Evolutionary conservation across 2,797 vertebrate genomes (phyloP).

Genomic region (Nyctibius grandis): DNA sequence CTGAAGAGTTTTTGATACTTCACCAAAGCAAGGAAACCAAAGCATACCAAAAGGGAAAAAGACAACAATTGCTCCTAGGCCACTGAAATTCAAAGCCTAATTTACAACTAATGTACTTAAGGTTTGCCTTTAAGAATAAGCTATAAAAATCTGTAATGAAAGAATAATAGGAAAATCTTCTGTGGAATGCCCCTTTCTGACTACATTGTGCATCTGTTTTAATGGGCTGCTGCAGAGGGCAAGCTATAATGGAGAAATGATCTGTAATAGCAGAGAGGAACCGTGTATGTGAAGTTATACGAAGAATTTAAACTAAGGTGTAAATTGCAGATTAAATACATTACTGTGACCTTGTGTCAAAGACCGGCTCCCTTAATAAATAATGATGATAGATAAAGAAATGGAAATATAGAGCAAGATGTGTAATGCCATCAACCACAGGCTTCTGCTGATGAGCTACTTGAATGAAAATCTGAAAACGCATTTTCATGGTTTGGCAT

Average conservation of each 20-base stretch:
- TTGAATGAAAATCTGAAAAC: constrained; percentile 29
- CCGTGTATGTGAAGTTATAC: not conserved
- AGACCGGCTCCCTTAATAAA: not conserved
- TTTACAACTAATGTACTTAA: constrained; percentile 14
- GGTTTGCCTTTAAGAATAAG: constrained; percentile 1
- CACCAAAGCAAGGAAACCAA: not conserved
- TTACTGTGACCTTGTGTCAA: not conserved
- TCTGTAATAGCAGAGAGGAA: not conserved
- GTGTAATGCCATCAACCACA: not conserved
- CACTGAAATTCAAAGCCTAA: constrained; percentile 25
- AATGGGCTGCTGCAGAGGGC: not conserved
- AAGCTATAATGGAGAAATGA: not conserved
- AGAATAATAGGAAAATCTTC: not conserved
- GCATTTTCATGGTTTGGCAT: constrained; percentile 22
- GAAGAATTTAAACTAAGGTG: constrained; percentile 20
- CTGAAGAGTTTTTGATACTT: not conserved
- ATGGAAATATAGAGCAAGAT: not conserved
- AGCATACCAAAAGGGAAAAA: not conserved
- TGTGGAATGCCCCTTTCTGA: not conserved
- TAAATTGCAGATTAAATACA: constrained; percentile 14
- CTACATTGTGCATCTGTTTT: not conserved
- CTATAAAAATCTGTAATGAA: not conserved
- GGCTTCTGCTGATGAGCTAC: not conserved
- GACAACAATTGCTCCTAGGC: not conserved
- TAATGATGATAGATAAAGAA: not conserved